Evolutionary conservation across 2,888 invertebrate genomes (phyloP).

Genomic region (Dryocosmus kuriphilus): DNA sequence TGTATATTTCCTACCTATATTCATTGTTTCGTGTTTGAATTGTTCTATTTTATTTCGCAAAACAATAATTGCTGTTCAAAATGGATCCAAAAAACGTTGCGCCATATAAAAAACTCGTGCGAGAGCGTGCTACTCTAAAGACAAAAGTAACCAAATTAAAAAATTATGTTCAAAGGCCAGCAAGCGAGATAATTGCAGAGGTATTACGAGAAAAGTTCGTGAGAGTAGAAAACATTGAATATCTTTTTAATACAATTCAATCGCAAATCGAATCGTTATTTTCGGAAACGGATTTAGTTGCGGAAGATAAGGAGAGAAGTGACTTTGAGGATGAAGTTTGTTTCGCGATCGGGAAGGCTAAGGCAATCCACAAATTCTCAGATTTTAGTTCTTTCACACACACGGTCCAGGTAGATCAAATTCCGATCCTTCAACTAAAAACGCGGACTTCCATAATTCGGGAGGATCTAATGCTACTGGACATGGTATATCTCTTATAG

Average conservation of each 20-base stretch:
- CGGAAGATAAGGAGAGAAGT: neutral
- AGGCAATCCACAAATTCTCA: neutral
- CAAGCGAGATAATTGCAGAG: neutral
- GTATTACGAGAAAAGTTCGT: neutral
- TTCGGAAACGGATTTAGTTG: neutral
- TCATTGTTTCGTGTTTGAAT: no score
- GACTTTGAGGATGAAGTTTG: neutral
- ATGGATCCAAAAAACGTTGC: neutral
- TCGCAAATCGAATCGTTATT: neutral
- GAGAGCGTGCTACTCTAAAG: neutral
- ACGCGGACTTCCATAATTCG: neutral
- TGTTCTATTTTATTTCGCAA: neutral
- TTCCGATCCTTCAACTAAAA: neutral
- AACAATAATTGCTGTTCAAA: neutral
- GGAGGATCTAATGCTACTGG: neutral
- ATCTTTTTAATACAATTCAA: neutral
- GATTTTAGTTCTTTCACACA: no score
- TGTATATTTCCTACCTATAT: no score
- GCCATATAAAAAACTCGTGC: neutral
- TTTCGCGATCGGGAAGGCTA: neutral
- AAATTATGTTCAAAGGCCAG: neutral
- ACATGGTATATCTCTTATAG: neutral
- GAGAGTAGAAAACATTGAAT: neutral
- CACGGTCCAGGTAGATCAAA: neutral
- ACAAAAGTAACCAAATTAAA: neutral